phyloP scores from a whole-genome alignment of 2,113 vertebrate species.

The Pedetes capensis region DNA sequence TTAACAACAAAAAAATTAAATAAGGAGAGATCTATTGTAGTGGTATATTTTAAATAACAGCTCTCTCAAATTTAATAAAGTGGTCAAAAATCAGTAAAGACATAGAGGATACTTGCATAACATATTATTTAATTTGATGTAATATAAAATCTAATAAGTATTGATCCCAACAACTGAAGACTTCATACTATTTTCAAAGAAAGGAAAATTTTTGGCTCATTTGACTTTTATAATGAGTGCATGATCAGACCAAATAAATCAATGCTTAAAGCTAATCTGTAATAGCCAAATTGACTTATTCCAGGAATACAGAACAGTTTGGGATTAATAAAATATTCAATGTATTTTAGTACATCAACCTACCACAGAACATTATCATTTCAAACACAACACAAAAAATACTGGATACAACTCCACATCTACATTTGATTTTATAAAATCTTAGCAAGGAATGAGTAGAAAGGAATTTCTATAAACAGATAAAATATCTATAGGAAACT shows the following conservation, averaged over 20 bases:
- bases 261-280: not conserved
- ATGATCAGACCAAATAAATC: not conserved
- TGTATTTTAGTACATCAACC: not conserved
- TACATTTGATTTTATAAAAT: not conserved
- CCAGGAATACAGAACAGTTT: not conserved
- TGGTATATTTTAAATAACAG: not conserved
- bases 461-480: not conserved
- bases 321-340: not conserved
- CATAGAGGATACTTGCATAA: not conserved
- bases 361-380: not conserved
- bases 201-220: too few relatives aligned
- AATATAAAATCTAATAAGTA: not conserved
- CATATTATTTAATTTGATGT: not conserved
- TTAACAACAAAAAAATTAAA: not conserved
- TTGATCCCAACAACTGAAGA: not conserved
- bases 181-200: too few relatives aligned
- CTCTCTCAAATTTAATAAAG: not conserved
- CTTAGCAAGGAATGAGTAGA: not conserved
- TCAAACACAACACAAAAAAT: not conserved
- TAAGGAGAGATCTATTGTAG: not conserved
- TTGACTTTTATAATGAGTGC: not conserved
- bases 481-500: not conserved
- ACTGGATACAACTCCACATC: not conserved
- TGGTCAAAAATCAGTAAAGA: not conserved
- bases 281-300: not conserved